phyloP scores from a whole-genome alignment of 2,797 vertebrate genomes.

The Sphenopsis melanotis region DNA sequence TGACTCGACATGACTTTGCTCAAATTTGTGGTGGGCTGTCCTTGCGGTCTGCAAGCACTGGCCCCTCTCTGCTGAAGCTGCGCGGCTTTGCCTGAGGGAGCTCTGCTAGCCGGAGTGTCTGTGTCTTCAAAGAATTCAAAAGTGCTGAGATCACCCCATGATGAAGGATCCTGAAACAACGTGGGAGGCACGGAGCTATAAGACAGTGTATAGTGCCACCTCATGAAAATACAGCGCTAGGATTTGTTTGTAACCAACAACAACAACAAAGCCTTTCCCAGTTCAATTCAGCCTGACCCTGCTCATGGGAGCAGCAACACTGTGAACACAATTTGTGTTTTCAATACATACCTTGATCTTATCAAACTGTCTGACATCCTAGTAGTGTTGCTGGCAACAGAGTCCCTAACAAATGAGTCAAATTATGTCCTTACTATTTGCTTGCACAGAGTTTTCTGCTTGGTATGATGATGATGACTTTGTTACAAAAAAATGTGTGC shows the following conservation, averaged over 20 bases:
- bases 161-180: slow-evolving; percentile 88
- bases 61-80: slow-evolving; percentile 74
- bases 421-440: not conserved
- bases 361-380: not conserved
- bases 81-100: slow-evolving; percentile 67
- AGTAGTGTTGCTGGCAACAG: not conserved
- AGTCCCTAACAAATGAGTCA: not conserved
- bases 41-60: slow-evolving; percentile 66
- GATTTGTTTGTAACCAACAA: slow-evolving; percentile 1
- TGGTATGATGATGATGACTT: not conserved
- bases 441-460: not conserved
- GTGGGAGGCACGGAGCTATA: slow-evolving; percentile 80
- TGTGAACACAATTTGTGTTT: not conserved
- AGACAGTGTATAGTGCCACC: slow-evolving; percentile 72
- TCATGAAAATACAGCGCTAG: slow-evolving; percentile 65
- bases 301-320: not conserved
- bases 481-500: not conserved
- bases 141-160: slow-evolving; percentile 82
- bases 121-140: slow-evolving; percentile 81
- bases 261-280: not conserved
- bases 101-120: slow-evolving; percentile 74
- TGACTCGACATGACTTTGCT: slow-evolving; percentile 67
- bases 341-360: not conserved
- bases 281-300: not conserved
- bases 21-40: slow-evolving; percentile 71